Evolutionary conservation across 2,113 vertebrate genomes (phyloP).

Genomic region (Phylloscopus trochiloides): DNA sequence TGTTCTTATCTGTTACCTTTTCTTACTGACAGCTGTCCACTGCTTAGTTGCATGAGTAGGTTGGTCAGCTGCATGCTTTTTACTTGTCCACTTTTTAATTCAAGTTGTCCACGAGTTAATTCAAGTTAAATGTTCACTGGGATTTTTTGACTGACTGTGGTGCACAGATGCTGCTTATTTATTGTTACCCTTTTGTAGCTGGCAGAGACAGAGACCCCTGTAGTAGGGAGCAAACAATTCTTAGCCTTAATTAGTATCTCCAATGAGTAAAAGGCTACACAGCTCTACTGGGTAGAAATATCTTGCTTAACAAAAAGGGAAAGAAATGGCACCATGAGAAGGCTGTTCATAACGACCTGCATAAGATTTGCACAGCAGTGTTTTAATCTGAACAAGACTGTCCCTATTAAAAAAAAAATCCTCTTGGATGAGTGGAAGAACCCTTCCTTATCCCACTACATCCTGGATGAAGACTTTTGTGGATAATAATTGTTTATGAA

Average conservation of each 20-base stretch:
- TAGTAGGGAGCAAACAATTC: not conserved
- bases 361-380: not conserved
- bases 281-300: not conserved
- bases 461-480: not conserved
- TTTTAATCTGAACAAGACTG: not conserved
- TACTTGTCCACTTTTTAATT: not conserved
- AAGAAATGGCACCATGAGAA: not conserved
- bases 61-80: not conserved
- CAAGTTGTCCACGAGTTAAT: not conserved
- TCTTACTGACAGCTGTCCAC: not conserved
- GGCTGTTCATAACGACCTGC: not conserved
- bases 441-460: not conserved
- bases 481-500: not conserved
- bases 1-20: not conserved
- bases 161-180: not conserved
- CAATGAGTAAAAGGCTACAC: fast-evolving
- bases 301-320: not conserved
- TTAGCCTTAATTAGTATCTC: not conserved
- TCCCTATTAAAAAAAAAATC: not conserved
- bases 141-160: not conserved
- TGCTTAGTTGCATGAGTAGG: not conserved
- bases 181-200: not conserved
- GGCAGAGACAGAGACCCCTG: not conserved
- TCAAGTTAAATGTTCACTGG: not conserved
- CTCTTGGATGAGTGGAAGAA: not conserved